phyloP scores from a whole-genome alignment of 2,113 vertebrate genomes.

The Brevimyrus niger region DNA sequence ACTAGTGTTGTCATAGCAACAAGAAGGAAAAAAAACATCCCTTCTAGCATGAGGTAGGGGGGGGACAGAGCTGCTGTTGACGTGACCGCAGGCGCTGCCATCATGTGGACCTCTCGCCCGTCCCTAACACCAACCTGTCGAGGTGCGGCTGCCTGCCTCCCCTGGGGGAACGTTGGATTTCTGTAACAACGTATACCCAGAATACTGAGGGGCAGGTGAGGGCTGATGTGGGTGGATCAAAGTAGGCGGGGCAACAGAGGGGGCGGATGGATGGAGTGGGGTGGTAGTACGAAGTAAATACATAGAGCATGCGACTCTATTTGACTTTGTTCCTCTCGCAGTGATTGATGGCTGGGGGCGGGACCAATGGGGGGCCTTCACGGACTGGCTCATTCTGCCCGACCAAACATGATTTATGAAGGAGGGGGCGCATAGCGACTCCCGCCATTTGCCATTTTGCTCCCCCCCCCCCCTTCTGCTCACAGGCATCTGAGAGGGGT shows the following conservation, averaged over 20 bases:
- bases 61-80: background rate
- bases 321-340: slow-evolving; percentile 28
- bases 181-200: background rate
- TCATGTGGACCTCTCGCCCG: background rate
- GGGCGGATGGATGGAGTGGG: background rate
- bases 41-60: background rate
- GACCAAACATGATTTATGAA: slow-evolving; percentile 67
- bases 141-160: background rate
- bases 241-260: background rate
- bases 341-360: slow-evolving; percentile 62
- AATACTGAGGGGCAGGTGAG: background rate
- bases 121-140: background rate
- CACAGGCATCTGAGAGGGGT: slow-evolving; percentile 47
- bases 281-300: background rate
- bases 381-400: slow-evolving; percentile 61
- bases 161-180: background rate
- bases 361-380: slow-evolving; percentile 56
- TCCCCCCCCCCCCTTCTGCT: slow-evolving; percentile 44
- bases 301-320: slow-evolving; percentile 5
- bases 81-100: background rate
- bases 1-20: slow-evolving; percentile 2
- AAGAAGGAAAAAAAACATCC: background rate
- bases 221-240: background rate
- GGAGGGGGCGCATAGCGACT: slow-evolving; percentile 52
- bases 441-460: slow-evolving; percentile 54